Evolutionary conservation across 2,113 vertebrate species (phyloP), one percentile per base, ranked within the genome.

Genomic region (Oreochromis spilurus): DNA sequence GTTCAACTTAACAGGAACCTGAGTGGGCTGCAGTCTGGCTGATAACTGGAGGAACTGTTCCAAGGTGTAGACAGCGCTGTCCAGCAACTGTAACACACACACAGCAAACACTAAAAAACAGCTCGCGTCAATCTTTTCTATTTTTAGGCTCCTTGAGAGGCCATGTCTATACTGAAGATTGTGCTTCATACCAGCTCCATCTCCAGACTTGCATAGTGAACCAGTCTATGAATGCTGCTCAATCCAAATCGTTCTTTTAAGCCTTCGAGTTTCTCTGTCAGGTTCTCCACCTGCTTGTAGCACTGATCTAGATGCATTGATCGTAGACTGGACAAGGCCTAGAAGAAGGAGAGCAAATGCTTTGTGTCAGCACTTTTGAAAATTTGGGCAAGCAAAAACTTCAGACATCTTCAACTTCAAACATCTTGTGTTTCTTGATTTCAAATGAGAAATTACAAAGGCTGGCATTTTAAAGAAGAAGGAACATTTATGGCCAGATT

Each of bases 31-130:
- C 65, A 84, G 82, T 84, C 43, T 86, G 82, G 87, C 81, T 17
- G 93, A 92, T 11, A 93, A 84, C 65, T 90, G 88, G 9, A 93
- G 87, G 81, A 93, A 93, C 62, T 91, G 60, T 75, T 93, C 89
- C 3, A 93, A 86, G 29, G 94, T 93, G 85, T 94, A 89, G 57
- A 94, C 90, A 14, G 94, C 92, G 29, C 87, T 93, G 82, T 93
- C 89, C 50, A 91, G 21, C 78, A 95, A 82, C 94, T 95, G 85
- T 21, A 86, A 82, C 34, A 78, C 5, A 88, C 45, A 90, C 9
- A 87, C 9, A 48, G 55, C 26, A 36, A 34, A 57, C 7, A 24
- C 16, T 4, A 38, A 65, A 65, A 65, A 65, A 65, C 10, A 38
- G 34, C 60, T 65, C 60, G 5, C 29, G 31, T n/a, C 45, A 11